A percentile compares a stretch with the other conserved stretches of the same genome.
These are phyloP conservation scores for Listrodromus nycthemerus DNA, from an alignment of 2,888 invertebrate genomes.

Conservation along the genomic window DNA sequence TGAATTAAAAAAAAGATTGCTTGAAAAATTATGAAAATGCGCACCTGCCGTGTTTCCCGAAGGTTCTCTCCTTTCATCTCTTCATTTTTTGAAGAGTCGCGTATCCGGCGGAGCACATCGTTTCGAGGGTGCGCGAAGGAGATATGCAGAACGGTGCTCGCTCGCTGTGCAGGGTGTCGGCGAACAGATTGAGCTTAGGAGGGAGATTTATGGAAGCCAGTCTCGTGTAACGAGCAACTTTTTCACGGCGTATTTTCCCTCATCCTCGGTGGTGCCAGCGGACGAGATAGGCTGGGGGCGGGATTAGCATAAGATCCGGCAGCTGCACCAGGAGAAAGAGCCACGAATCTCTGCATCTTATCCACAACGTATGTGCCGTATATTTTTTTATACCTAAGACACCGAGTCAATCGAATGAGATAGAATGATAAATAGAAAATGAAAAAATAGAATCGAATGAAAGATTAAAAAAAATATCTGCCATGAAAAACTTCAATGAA, in stretches of 20 bases:
- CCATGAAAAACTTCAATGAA: too few relatives aligned
- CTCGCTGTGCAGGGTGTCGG: slow-evolving; percentile 64
- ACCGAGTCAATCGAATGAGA: slow-evolving; percentile 1
- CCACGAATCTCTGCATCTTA: slow-evolving; percentile 50
- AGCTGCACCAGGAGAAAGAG: slow-evolving; percentile 75
- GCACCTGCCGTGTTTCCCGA: slow-evolving; percentile 57
- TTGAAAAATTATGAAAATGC: slow-evolving; percentile 56
- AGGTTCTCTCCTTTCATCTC: slow-evolving; percentile 26
- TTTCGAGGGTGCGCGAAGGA: slow-evolving; percentile 39
- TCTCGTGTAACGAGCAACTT: slow-evolving; percentile 81
- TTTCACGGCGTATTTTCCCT: slow-evolving; percentile 72
- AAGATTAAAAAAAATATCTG: too few relatives aligned
- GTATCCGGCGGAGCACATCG: slow-evolving; percentile 4
- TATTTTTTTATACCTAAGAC: neutral
- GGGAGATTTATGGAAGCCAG: slow-evolving; percentile 81
- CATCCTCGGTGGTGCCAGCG: slow-evolving; percentile 71
- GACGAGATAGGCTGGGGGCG: slow-evolving; percentile 78
- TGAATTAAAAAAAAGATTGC: slow-evolving; percentile 62
- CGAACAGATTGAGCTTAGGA: slow-evolving; percentile 82
- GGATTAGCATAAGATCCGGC: slow-evolving; percentile 83
- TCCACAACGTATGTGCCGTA: slow-evolving; percentile 14
- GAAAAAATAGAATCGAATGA: too few relatives aligned
- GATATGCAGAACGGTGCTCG: slow-evolving; percentile 12
- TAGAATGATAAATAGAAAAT: neutral
- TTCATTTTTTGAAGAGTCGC: slow-evolving; percentile 1